Evolutionary conservation across 2,888 invertebrate genomes (phyloP).

Genomic region (Ecdyonurus torrentis): DNA sequence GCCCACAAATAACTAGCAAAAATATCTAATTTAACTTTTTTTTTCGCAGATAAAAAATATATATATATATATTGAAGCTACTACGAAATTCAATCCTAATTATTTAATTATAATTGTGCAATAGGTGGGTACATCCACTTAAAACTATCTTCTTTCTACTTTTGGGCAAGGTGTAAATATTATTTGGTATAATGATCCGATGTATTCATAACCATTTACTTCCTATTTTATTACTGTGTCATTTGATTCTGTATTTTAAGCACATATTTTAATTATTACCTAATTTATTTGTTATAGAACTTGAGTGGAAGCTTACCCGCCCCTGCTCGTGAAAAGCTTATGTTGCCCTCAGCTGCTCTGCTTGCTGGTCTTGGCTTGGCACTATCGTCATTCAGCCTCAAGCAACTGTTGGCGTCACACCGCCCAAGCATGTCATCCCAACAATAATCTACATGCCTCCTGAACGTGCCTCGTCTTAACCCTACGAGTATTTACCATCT

Average conservation of each 20-base stretch:
- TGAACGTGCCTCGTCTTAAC: not conserved
- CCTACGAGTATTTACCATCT: not conserved
- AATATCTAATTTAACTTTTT: too few relatives aligned
- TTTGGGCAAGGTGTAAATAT: too few relatives aligned
- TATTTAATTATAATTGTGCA: too few relatives aligned
- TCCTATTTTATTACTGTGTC: not conserved
- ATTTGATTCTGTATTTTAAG: not conserved
- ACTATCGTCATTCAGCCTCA: slow-evolving; percentile 42
- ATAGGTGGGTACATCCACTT: too few relatives aligned
- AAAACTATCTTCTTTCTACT: too few relatives aligned
- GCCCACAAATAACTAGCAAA: too few relatives aligned
- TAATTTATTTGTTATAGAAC: not conserved
- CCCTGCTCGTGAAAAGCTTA: not conserved
- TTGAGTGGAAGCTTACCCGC: not conserved
- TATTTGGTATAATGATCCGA: too few relatives aligned
- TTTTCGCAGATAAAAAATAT: too few relatives aligned
- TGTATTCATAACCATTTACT: too few relatives aligned
- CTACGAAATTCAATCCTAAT: too few relatives aligned
- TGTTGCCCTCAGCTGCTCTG: slow-evolving; percentile 34
- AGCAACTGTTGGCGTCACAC: slow-evolving; percentile 33
- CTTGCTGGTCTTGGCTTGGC: slow-evolving; percentile 40
- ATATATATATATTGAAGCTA: too few relatives aligned
- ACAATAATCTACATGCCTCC: not conserved
- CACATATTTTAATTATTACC: not conserved
- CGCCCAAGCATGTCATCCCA: not conserved